A percentile compares a stretch with the other conserved stretches of the same genome.
Evolutionary conservation across 2,113 vertebrate genomes (phyloP).

Genomic region (Tychaedon coryphoeus): DNA sequence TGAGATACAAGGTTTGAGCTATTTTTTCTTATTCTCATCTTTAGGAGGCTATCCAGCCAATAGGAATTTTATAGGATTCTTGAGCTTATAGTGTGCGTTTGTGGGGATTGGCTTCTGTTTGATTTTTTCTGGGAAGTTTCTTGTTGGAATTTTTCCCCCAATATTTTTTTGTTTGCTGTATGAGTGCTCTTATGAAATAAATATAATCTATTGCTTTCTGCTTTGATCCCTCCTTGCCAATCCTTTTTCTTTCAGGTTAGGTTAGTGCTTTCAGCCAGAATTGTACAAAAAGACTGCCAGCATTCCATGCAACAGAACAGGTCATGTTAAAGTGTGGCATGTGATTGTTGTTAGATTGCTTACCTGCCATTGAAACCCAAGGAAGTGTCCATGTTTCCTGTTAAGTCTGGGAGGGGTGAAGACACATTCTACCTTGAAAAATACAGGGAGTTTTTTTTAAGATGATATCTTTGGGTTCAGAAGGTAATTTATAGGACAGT

Average conservation of each 20-base stretch:
- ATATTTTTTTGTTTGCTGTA: neutral
- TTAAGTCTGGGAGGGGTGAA: neutral
- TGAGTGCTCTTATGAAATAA: neutral
- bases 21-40: neutral
- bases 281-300: neutral
- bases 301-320: neutral
- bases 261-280: neutral
- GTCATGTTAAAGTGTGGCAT: fast-evolving
- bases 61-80: neutral
- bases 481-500: neutral
- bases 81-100: neutral
- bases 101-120: neutral
- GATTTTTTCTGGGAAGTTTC: neutral
- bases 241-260: neutral
- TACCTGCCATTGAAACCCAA: neutral
- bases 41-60: neutral
- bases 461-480: neutral
- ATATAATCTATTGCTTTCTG: neutral
- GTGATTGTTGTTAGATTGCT: neutral
- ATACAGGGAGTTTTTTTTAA: neutral
- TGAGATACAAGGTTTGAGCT: neutral
- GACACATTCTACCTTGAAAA: neutral
- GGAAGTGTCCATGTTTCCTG: neutral
- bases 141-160: neutral
- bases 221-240: neutral